Percentiles rank a stretch among this genome's conserved stretches.
These are phyloP conservation scores for Dryobates pubescens DNA, from an alignment of 2,797 vertebrate genomes.

Conservation along the genomic window DNA sequence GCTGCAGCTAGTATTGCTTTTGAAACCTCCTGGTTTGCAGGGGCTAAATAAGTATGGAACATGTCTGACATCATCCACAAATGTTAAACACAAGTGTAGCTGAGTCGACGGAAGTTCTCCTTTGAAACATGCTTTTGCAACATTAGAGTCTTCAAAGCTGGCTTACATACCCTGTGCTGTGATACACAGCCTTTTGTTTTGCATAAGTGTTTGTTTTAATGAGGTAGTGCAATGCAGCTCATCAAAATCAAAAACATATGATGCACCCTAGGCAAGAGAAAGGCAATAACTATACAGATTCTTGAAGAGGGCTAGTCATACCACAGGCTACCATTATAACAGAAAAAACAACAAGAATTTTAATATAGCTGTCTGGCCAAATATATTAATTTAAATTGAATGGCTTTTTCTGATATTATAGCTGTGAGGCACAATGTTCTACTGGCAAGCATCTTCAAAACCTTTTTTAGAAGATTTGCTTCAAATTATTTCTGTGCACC, in stretches of 20 bases:
- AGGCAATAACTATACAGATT: conserved; percentile 79
- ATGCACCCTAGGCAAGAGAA: conserved; percentile 78
- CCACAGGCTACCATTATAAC: conserved; percentile 82
- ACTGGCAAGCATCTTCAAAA: conserved; percentile 77
- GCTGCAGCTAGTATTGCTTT: neutral
- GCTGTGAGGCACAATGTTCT: conserved; percentile 79
- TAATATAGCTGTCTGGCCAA: conserved; percentile 86
- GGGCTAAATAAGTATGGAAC: neutral
- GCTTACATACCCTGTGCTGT: neutral
- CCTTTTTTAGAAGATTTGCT: conserved; percentile 72
- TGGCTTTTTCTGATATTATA: conserved; percentile 80
- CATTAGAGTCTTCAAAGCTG: conserved; percentile 45
- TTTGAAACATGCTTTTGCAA: conserved; percentile 53
- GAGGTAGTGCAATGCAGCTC: conserved; percentile 67
- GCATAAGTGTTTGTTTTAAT: conserved; percentile 80
- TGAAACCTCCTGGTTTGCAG: neutral
- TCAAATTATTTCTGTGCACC: conserved; percentile 62
- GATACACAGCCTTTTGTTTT: conserved; percentile 61
- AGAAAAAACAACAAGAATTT: conserved; percentile 83
- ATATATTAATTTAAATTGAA: conserved; percentile 85
- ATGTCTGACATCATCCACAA: conserved; percentile 40
- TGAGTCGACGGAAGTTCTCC: neutral
- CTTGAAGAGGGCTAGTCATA: conserved; percentile 80
- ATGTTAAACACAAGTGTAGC: conserved; percentile 21
- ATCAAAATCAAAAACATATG: conserved; percentile 83